These are phyloP conservation scores for Imbricaverruca yamaguchii DNA, from an alignment of 2,888 invertebrate species.

Conservation along the genomic window DNA sequence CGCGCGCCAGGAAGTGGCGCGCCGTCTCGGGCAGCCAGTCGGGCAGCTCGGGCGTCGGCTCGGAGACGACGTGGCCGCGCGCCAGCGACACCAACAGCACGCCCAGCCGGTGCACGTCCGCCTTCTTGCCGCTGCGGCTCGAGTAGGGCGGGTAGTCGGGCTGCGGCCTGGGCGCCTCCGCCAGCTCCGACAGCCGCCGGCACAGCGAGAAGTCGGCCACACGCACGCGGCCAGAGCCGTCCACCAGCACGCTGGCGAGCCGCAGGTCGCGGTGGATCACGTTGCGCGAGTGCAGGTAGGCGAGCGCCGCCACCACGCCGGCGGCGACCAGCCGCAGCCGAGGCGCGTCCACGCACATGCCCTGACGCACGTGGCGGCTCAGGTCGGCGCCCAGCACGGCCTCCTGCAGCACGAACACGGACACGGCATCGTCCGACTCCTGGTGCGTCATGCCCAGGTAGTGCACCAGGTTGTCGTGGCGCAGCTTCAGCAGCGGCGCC, in stretches of 20 bases:
- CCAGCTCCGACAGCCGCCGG: conserved; percentile 27
- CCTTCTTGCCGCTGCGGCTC: conserved; percentile 54
- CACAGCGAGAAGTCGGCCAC: conserved; percentile 37
- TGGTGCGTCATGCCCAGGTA: conserved; percentile 63
- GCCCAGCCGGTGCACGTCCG: conserved; percentile 66
- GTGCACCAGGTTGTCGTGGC: conserved; percentile 62
- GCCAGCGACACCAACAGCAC: conserved; percentile 58
- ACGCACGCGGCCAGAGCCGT: conserved; percentile 38
- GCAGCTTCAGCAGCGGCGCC: conserved; percentile 57
- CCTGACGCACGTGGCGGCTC: conserved; percentile 48
- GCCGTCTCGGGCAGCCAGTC: conserved; percentile 24
- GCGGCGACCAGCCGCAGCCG: conserved; percentile 58
- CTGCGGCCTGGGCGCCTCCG: conserved; percentile 20
- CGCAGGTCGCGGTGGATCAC: conserved; percentile 76
- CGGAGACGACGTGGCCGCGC: conserved; percentile 49
- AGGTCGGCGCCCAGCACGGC: conserved; percentile 43
- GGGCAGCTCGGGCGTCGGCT: conserved; percentile 28
- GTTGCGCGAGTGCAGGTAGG: conserved; percentile 70
- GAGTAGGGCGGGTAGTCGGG: conserved; percentile 42
- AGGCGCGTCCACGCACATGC: conserved; percentile 48
- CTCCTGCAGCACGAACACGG: conserved; percentile 41
- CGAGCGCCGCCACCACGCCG: conserved; percentile 65
- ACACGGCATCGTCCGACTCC: conserved; percentile 33
- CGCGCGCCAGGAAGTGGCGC: conserved; percentile 45
- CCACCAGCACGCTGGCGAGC: conserved; percentile 42